Base-by-base conservation (phyloP, 2,797 vertebrate genomes). In the Sus cebifrons region DNA sequence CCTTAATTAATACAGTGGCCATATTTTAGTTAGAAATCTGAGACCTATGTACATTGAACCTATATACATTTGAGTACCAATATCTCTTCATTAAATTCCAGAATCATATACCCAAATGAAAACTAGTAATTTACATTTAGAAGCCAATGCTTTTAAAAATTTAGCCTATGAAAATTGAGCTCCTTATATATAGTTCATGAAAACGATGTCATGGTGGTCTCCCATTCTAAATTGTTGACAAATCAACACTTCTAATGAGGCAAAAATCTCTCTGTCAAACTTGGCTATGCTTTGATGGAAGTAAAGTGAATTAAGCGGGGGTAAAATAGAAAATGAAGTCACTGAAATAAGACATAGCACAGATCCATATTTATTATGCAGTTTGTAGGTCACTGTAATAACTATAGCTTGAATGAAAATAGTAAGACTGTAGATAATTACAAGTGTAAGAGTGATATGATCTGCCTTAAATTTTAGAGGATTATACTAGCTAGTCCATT, bases 401-500 rank as follows among this genome's bases (percentile, higher is more conserved):
- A 78, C 12, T 78, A 29, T 2, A 78, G 64, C 23, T 9, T 85
- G 49, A 93, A 73, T 65, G 78, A 70, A 70, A 4, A 77, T 44
- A 25, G 25, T 5, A 95, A 87, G 52, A 83, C 4, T 20, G 54
- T 58, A n/a, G 56, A 44, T 87, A 87, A 64, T 71, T 89, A 71
- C 5, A 71, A 67, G 27, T n/a, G 44, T 11, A 70, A 20, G 3
- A 58, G 49, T 58, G 32, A 71, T 70, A 71, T 56, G 25, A 85
- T 89, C 32, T 65, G 32, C 58, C 21, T 93, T 93, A 71, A 84
- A 49, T 73, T 86, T 85, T 87, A 75, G 32, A 73, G 17, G 14
- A 86, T 65, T 73, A 49, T 27, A 86, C 60, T 79, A 65, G 20
- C 64, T 60, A 73, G 6, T 65, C 20, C 21, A 81, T 49, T 95